A percentile compares a stretch with the other conserved stretches of the same genome.
Conservation (phyloP, 2,113 vertebrate genomes). For the Burhinus oedicnemus region DNA sequence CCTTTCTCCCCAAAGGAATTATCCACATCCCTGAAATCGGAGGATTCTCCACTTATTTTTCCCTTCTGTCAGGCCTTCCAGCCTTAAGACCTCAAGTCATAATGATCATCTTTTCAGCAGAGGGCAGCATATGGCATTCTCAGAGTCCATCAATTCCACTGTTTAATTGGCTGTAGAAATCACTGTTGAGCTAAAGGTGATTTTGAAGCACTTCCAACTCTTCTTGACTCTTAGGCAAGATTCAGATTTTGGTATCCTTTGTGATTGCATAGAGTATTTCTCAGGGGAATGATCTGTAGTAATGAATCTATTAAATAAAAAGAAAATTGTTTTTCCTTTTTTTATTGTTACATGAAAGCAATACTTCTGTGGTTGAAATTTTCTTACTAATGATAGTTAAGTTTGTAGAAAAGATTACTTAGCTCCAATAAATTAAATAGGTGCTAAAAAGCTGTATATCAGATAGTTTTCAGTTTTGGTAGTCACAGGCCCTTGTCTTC, state of each 20-base stretch:
- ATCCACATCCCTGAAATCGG: constrained; percentile 22
- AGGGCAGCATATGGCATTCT: constrained; percentile 58
- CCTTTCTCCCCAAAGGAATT: constrained; percentile 34
- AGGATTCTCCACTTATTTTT: constrained; percentile 10
- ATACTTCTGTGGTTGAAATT: neutral
- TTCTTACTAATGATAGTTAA: neutral
- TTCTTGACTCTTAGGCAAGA: constrained; percentile 1
- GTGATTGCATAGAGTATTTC: neutral
- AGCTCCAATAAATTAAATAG: neutral
- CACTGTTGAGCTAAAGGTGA: neutral
- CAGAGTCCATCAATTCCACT: constrained; percentile 35
- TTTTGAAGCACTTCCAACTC: constrained; percentile 11
- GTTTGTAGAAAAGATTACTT: neutral
- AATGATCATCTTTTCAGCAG: constrained; percentile 49
- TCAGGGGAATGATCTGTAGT: neutral
- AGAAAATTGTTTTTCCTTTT: neutral
- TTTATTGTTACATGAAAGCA: neutral
- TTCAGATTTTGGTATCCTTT: constrained; percentile 1
- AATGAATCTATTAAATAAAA: neutral
- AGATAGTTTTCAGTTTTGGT: neutral
- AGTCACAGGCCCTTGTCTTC: neutral
- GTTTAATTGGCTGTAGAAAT: constrained; percentile 47
- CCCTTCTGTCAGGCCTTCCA: constrained; percentile 23
- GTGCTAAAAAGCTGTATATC: neutral
- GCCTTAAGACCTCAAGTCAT: constrained; percentile 17